phyloP scores from a whole-genome alignment of 1,140 invertebrate species.

The Diorhabda carinulata region DNA sequence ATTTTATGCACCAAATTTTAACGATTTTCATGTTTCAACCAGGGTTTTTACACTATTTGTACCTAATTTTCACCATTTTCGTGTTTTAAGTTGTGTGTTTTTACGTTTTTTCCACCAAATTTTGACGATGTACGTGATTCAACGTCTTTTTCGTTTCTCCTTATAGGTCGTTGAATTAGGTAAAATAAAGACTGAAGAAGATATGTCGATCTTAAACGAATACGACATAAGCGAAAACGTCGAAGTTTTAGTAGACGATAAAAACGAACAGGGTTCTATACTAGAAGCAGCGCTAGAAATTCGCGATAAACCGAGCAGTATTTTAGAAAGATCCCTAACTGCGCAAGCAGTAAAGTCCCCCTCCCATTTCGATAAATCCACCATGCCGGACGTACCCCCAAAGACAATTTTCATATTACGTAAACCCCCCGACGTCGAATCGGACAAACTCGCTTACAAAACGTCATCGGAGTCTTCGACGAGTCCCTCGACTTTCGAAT shows the following conservation, averaged over 20 bases:
- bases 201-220: conserved; percentile 23
- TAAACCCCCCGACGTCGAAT: conserved; percentile 39
- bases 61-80: no score
- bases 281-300: conserved; percentile 43
- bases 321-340: conserved; percentile 44
- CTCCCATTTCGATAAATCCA: conserved; percentile 23
- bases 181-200: conserved; percentile 30
- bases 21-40: no score
- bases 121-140: no score
- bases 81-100: no score
- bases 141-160: not conserved
- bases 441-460: conserved; percentile 29
- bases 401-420: conserved; percentile 36
- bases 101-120: no score
- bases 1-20: no score
- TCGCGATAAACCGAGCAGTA: conserved; percentile 36
- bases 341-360: conserved; percentile 35
- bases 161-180: conserved; percentile 28
- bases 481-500: conserved; percentile 35
- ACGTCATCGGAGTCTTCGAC: conserved; percentile 38
- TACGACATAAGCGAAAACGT: conserved; percentile 37
- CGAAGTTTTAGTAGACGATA: conserved; percentile 27
- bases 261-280: conserved; percentile 38
- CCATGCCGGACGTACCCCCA: conserved; percentile 19
- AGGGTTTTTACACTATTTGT: no score